Evolutionary conservation across 2,113 vertebrate species (phyloP).

Genomic region (Cochlearius cochlearius): DNA sequence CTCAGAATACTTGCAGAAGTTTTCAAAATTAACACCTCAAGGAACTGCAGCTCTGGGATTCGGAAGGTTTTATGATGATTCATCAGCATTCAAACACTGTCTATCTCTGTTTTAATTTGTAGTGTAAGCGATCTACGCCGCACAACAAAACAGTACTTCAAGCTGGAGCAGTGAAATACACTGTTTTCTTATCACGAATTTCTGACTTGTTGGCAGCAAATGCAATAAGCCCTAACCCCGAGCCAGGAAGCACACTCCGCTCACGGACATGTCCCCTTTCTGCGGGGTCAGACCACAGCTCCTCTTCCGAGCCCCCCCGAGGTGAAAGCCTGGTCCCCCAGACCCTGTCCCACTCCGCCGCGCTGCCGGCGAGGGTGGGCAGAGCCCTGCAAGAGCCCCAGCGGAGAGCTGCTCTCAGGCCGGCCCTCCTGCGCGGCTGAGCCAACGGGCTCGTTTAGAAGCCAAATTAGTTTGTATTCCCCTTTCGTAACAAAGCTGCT

Average conservation of each 20-base stretch:
- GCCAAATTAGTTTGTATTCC: neutral
- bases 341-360: neutral
- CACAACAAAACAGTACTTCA: neutral
- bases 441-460: too few relatives aligned
- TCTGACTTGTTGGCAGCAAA: neutral
- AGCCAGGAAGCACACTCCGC: too few relatives aligned
- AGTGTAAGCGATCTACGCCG: neutral
- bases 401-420: accelerated
- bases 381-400: neutral
- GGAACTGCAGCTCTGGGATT: neutral
- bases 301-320: accelerated
- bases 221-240: neutral
- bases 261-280: accelerated
- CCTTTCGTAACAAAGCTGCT: neutral
- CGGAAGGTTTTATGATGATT: neutral
- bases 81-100: neutral
- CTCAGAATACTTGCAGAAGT: neutral
- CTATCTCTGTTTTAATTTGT: neutral
- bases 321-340: neutral
- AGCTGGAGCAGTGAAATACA: neutral
- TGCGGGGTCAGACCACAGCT: accelerated
- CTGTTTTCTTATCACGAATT: accelerated
- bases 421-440: too few relatives aligned
- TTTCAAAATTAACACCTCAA: neutral
- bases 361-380: neutral